Percentiles rank a stretch among this genome's conserved stretches.
phyloP scores from a whole-genome alignment of 2,797 vertebrate genomes.

The Hemitrygon akajei region DNA sequence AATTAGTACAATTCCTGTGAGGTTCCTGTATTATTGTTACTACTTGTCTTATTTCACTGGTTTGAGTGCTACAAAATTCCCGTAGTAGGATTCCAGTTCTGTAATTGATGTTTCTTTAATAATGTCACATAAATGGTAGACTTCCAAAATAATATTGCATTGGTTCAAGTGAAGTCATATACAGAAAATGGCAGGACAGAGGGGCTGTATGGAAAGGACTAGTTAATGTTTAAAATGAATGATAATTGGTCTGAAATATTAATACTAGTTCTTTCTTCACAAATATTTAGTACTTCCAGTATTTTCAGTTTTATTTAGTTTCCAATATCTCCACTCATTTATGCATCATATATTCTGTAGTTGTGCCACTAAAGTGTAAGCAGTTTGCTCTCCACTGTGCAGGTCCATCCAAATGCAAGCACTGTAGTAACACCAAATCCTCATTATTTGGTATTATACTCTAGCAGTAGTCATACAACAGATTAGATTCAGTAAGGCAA shows the following conservation, averaged over 20 bases:
- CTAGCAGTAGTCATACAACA: not conserved
- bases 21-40: not conserved
- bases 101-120: constrained; percentile 18
- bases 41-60: not conserved
- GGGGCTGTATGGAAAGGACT: too few relatives aligned
- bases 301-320: too few relatives aligned
- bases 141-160: not conserved
- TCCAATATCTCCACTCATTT: too few relatives aligned
- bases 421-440: not conserved
- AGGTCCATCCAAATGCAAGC: not conserved
- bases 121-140: not conserved
- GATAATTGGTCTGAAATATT: too few relatives aligned
- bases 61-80: not conserved
- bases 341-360: not conserved
- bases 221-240: too few relatives aligned
- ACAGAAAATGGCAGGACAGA: too few relatives aligned
- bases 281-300: too few relatives aligned
- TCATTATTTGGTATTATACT: not conserved
- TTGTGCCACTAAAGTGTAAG: not conserved
- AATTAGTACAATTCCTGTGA: constrained; percentile 1
- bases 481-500: not conserved
- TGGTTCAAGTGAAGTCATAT: not conserved
- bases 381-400: not conserved
- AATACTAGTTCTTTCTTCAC: too few relatives aligned
- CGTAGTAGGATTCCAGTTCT: not conserved